Evolutionary conservation across 2,113 vertebrate genomes (phyloP).

Genomic region (Nerophis ophidion): DNA sequence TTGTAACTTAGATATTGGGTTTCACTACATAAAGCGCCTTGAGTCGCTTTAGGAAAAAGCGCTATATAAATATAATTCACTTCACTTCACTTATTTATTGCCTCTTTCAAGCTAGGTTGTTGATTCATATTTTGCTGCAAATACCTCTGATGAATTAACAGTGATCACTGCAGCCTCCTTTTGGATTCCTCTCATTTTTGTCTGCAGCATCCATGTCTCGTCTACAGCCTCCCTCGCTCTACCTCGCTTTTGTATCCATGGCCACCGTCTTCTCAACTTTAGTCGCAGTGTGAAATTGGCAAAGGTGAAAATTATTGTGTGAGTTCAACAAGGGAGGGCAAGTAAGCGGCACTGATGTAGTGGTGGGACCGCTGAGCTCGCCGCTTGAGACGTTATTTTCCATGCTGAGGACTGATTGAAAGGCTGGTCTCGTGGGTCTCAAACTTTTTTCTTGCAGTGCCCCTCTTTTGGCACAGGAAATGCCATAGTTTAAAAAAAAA

Average conservation of each 20-base stretch:
- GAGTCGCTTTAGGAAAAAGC: too few species aligned
- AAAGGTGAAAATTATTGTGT: conserved; percentile 42
- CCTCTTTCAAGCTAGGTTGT: background rate
- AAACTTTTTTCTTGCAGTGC: too few species aligned
- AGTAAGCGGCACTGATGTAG: conserved; percentile 37
- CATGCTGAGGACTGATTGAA: conserved; percentile 14
- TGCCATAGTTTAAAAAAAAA: too few species aligned
- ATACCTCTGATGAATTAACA: background rate
- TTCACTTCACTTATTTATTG: background rate
- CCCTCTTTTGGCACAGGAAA: too few species aligned
- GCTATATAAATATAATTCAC: too few species aligned
- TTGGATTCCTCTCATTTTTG: background rate
- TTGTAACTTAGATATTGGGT: too few species aligned
- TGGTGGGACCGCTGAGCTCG: conserved; percentile 32
- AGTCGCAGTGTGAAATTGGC: conserved; percentile 29
- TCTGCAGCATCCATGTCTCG: background rate
- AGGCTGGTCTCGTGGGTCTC: background rate
- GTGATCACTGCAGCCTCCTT: background rate
- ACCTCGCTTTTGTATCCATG: conserved; percentile 24
- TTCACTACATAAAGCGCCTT: too few species aligned
- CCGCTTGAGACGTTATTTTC: conserved; percentile 21
- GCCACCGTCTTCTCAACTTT: conserved; percentile 33
- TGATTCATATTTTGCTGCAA: background rate
- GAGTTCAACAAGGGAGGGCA: conserved; percentile 38
- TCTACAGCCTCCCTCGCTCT: conserved; percentile 6